Base-by-base conservation (phyloP, 2,888 invertebrate species). In the Ceramica pisi region DNA sequence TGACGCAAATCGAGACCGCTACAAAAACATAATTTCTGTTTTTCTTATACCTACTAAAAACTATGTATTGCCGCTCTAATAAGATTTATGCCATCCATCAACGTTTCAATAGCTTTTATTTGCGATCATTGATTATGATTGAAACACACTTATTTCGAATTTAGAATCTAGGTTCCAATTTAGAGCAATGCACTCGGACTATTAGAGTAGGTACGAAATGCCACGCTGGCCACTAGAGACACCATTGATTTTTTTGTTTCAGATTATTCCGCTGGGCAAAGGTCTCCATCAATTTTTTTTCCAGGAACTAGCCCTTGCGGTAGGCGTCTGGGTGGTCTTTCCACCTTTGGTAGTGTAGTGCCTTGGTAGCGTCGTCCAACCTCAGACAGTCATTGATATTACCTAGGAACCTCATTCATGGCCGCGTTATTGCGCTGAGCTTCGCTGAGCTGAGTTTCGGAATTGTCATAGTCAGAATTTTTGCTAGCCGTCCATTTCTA, bases 91-190 rank as follows among this genome's bases (percentile, higher is more conserved):
- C 31, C 31, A 31, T 21, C 62, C 12, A 73, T 57, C 51, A 51
- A 51, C 38, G 44, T 62, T 56, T 46, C 23, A 79, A 62, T 73
- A 79, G 80, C 21, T 31, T 56, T 60, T 55, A 64, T 74, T 80
- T 50, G 23, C n/a, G 46, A 80, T 83, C 78, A 83, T 75, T 78
- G 67, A 55, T 71, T 78, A 74, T 67, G 72, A 78, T 73, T 75
- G 56, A 73, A 75, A 73, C 46, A 74, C 61, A 59, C 59, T 78
- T 60, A 57, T 72, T 75, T 72, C 46, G 48, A 71, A 63, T 66
- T 65, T 78, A 57, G 64, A 67, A 75, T 59, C 59, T 81, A 61
- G 50, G 50, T 71, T 53, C 35, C 44, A 67, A 78, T 76, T 78
- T 63, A 63, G 53, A 61, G 57, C 57, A 74, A 72, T 57, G 78